phyloP scores from a whole-genome alignment of 2,888 invertebrate genomes.

The Clunio marinus region DNA sequence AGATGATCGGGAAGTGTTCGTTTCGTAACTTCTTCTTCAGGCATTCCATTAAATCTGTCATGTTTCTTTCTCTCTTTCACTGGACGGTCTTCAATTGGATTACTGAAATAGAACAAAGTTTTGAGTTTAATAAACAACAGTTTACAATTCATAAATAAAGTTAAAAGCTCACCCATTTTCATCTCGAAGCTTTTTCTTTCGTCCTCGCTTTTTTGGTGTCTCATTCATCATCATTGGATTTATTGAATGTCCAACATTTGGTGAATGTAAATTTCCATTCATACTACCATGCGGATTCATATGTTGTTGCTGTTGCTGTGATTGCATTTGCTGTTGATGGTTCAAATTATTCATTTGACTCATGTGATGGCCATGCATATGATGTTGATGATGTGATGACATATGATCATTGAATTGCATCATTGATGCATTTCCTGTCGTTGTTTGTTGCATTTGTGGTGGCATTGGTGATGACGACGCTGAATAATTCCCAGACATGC shows the following conservation, averaged over 20 bases:
- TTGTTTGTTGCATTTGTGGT: conserved; percentile 22
- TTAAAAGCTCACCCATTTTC: conserved; percentile 56
- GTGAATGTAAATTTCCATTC: conserved; percentile 44
- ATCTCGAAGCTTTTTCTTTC: conserved; percentile 77
- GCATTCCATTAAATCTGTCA: conserved; percentile 93
- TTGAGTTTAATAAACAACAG: too few species aligned
- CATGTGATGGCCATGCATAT: conserved; percentile 43
- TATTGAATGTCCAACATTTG: conserved; percentile 45
- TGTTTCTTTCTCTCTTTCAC: conserved; percentile 87
- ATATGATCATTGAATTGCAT: conserved; percentile 38
- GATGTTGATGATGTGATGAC: conserved; percentile 42
- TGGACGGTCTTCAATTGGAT: conserved; percentile 45
- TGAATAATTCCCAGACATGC: conserved; percentile 39
- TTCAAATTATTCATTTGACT: conserved; percentile 9
- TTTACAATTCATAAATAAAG: too few species aligned
- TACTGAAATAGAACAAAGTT: conserved; percentile 10
- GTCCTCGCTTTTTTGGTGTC: conserved; percentile 75
- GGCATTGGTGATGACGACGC: conserved; percentile 36
- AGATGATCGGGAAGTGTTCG: conserved; percentile 93
- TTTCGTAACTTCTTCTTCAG: conserved; percentile 92
- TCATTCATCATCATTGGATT: conserved; percentile 46
- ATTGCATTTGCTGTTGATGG: conserved; percentile 42
- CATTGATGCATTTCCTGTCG: conserved; percentile 33
- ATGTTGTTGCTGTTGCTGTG: conserved; percentile 49
- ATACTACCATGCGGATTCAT: conserved; percentile 37